Evolutionary conservation across 2,888 invertebrate genomes (phyloP).

Genomic region (Cantharis flavilabris): DNA sequence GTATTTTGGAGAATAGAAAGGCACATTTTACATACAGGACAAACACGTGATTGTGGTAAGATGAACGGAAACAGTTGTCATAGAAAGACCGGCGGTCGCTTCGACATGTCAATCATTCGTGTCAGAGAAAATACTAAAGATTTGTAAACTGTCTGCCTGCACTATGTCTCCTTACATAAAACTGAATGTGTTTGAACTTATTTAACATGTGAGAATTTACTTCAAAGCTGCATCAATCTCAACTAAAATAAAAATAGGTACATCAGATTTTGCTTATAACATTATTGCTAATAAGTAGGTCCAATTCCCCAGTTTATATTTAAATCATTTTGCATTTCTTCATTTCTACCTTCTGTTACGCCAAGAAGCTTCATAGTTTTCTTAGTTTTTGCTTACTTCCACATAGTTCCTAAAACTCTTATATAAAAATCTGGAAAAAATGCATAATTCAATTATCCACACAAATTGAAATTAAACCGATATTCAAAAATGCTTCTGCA

Average conservation of each 20-base stretch:
- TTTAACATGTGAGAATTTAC: not conserved
- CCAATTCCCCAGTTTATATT: not conserved
- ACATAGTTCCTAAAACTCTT: too few relatives aligned
- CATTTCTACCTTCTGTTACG: too few relatives aligned
- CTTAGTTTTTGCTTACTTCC: too few relatives aligned
- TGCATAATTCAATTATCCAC: too few relatives aligned
- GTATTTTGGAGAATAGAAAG: slow-evolving; percentile 20
- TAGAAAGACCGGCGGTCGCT: slow-evolving; percentile 38
- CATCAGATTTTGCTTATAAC: not conserved
- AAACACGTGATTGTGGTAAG: slow-evolving; percentile 37
- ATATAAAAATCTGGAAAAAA: too few relatives aligned
- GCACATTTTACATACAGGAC: slow-evolving; percentile 28
- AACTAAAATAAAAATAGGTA: not conserved
- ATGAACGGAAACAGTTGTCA: slow-evolving; percentile 41
- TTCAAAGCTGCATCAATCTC: not conserved
- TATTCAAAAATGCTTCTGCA: not conserved
- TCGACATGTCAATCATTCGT: slow-evolving; percentile 40
- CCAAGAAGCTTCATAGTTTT: too few relatives aligned
- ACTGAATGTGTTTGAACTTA: not conserved
- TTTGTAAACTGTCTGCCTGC: slow-evolving; percentile 21
- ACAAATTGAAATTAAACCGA: too few relatives aligned
- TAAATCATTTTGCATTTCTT: not conserved
- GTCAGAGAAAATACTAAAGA: slow-evolving; percentile 35
- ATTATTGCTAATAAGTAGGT: not conserved
- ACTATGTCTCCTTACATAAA: slow-evolving; percentile 6